Base-by-base conservation (phyloP, 2,888 invertebrate species). In the Sarcophaga caerulescens region DNA sequence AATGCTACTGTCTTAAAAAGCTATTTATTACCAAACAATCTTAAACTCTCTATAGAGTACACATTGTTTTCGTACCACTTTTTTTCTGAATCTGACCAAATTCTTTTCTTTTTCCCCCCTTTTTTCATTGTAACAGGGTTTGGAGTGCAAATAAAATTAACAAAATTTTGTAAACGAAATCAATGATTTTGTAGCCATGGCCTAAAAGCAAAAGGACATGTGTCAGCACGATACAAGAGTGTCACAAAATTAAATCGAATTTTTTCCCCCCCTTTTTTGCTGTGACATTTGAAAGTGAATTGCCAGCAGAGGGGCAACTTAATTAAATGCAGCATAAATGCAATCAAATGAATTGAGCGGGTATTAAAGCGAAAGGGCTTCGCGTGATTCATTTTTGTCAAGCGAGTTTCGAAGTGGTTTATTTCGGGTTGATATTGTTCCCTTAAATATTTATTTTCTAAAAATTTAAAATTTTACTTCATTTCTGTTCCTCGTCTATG, bases 61-160 rank as follows among this genome's bases (percentile, higher is more conserved):
- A 35, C 35, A 35, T 35, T 35, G 35, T 35, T 35, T 8, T 10
- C 8, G 8, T 35, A 2, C 10, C 10, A 10, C 35, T 10, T 8
- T 35, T 35, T 25, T 6, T 6, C 2, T 35, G 35, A 35, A 35
- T 35, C 35, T 35, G 35, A 10, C 35, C 35, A 35, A 8, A 35
- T 35, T 35, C 35, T 35, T 10, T 35, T 35, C 8, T 1, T 35
- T 35, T 35, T 35, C 10, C 2, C 8, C 35, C 35, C 8, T 2
- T 10, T 2, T 10, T 35, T 35, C 10, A 35, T 35, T 35, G 8
- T 1, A 35, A 35, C 35, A 12, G 52, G 59, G 14, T 65, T 45
- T 78, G 47, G 59, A 75, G 75, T 63, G 69, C 74, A 59, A 81
- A 63, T n/a, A 81, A 69, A 81, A 84, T 84, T 63, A 68, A 84